Evolutionary conservation across 1,140 invertebrate genomes (phyloP).

Genomic region (Hypsibius dujardini): DNA sequence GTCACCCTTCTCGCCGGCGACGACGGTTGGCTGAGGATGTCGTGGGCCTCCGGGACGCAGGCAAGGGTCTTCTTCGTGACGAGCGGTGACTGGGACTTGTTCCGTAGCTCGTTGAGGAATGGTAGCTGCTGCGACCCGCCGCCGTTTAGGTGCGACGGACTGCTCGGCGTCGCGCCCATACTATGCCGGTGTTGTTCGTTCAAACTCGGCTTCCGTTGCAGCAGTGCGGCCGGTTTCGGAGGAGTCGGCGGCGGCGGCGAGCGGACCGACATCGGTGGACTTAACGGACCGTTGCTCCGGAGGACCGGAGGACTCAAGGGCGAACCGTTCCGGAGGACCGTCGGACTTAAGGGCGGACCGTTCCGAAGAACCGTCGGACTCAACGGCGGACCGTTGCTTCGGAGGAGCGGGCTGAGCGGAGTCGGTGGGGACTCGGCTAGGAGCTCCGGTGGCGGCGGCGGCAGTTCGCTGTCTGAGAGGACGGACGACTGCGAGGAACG

Average conservation of each 20-base stretch:
- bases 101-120: conserved; percentile 1
- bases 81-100: background rate
- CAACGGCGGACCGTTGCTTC: too few species aligned
- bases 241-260: conserved; percentile 32
- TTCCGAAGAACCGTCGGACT: too few species aligned
- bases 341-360: too few species aligned
- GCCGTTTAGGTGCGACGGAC: background rate
- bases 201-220: conserved; percentile 11
- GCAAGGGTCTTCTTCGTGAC: background rate
- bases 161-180: background rate
- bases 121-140: background rate
- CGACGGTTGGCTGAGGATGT: background rate
- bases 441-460: conserved; percentile 38
- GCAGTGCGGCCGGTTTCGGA: conserved; percentile 24
- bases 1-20: background rate
- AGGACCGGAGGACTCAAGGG: too few species aligned
- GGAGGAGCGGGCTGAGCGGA: too few species aligned
- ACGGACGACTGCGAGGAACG: background rate
- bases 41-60: background rate
- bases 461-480: conserved; percentile 28
- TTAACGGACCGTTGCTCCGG: conserved; percentile 24
- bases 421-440: too few species aligned
- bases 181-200: background rate
- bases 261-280: conserved; percentile 27
- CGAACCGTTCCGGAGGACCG: too few species aligned